Evolutionary conservation across 2,113 vertebrate species (phyloP).

Genomic region (Sarotherodon lohbergeri): DNA sequence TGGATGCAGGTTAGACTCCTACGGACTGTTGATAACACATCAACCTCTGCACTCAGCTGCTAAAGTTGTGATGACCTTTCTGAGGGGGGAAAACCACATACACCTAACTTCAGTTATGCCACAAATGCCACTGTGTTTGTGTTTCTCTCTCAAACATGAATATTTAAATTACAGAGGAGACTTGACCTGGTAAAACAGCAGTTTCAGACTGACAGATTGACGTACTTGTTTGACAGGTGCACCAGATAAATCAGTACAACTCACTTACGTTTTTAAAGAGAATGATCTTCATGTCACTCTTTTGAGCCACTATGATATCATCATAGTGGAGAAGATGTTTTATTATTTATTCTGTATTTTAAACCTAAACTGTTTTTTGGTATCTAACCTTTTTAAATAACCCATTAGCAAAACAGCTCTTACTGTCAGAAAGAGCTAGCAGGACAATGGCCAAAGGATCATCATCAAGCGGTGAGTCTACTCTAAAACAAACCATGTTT

Average conservation of each 20-base stretch:
- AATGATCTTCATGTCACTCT: neutral
- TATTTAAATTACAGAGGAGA: neutral
- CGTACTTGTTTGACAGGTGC: neutral
- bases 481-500: neutral
- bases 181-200: neutral
- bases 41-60: neutral
- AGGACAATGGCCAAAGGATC: constrained; percentile 4
- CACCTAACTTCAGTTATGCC: neutral
- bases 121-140: neutral
- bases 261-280: neutral
- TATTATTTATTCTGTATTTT: neutral
- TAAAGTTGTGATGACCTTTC: neutral
- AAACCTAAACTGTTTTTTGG: neutral
- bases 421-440: neutral
- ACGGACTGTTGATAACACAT: neutral
- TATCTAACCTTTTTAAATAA: neutral
- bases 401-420: neutral
- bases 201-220: neutral
- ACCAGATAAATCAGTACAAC: neutral
- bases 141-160: neutral
- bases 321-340: neutral
- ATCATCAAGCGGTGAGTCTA: neutral
- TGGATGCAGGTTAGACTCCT: neutral
- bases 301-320: neutral
- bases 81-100: neutral